These are phyloP conservation scores for Mesembrinibis cayennensis DNA, from an alignment of 2,113 vertebrate genomes.

Conservation along the genomic window DNA sequence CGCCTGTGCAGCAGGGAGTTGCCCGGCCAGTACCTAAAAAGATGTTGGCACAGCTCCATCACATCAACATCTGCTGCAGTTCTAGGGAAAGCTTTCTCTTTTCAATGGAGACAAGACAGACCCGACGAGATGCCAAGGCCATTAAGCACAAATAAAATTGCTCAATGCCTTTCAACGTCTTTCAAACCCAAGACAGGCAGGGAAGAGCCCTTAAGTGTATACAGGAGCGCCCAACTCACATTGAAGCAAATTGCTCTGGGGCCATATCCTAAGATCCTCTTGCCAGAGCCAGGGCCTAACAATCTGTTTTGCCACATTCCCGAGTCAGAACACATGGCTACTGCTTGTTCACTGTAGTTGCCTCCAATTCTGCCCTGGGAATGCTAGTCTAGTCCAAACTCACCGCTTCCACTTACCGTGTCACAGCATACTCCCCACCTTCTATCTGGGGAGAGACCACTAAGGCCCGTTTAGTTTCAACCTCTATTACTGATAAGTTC, in stretches of 20 bases:
- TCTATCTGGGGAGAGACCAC: neutral
- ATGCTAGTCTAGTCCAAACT: neutral
- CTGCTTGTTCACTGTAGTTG: neutral
- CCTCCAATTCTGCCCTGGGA: neutral
- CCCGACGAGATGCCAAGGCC: neutral
- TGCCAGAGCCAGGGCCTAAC: neutral
- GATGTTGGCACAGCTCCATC: neutral
- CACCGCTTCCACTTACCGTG: accelerated
- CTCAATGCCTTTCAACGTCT: neutral
- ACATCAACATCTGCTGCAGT: neutral
- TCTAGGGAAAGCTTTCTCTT: neutral
- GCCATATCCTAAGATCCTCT: neutral
- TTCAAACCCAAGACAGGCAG: neutral
- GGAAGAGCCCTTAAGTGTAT: neutral
- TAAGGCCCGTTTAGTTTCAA: neutral
- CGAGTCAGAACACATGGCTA: neutral
- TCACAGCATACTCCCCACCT: neutral
- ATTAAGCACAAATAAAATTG: neutral
- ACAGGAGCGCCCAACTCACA: accelerated
- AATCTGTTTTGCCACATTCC: neutral
- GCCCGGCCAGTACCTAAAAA: neutral
- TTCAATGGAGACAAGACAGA: neutral
- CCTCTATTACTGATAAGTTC: neutral
- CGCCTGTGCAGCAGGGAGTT: neutral
- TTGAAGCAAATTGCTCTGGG: neutral